Conservation (phyloP, 2,888 invertebrate species). For the Drosophila meridionalis region DNA sequence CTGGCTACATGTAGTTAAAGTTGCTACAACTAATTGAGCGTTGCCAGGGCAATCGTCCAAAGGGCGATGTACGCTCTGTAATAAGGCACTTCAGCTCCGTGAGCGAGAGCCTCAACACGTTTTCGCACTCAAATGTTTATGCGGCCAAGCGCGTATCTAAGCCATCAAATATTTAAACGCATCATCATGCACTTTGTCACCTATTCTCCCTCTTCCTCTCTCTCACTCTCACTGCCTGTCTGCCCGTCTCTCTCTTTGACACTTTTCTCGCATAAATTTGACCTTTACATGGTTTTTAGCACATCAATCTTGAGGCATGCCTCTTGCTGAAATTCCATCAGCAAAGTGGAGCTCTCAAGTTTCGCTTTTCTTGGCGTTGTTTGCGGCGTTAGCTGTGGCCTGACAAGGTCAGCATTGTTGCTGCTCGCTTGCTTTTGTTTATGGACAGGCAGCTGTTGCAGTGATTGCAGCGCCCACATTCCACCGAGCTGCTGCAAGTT, state of each 20-base stretch:
- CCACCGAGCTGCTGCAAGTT: slow-evolving; percentile 36
- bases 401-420: slow-evolving; percentile 53
- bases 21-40: slow-evolving; percentile 51
- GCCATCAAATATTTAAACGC: slow-evolving; percentile 74
- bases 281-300: slow-evolving; percentile 64
- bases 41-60: slow-evolving; percentile 41
- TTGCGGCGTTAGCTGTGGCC: slow-evolving; percentile 19
- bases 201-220: slow-evolving; percentile 22
- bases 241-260: slow-evolving; percentile 26
- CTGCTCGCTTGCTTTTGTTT: slow-evolving; percentile 49
- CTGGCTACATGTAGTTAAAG: slow-evolving; percentile 30
- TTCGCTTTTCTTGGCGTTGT: slow-evolving; percentile 14
- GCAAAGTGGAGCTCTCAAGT: slow-evolving; percentile 53
- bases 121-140: slow-evolving; percentile 76
- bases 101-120: slow-evolving; percentile 58
- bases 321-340: slow-evolving; percentile 54
- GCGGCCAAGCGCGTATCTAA: slow-evolving; percentile 46
- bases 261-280: slow-evolving; percentile 66
- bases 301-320: slow-evolving; percentile 63
- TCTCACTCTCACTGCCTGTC: background rate
- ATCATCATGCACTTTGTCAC: slow-evolving; percentile 70
- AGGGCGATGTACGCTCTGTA: slow-evolving; percentile 20
- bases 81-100: slow-evolving; percentile 35
- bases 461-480: slow-evolving; percentile 37
- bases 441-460: slow-evolving; percentile 47